Conservation (phyloP, 2,888 invertebrate genomes). For the Leucophenga montana region DNA sequence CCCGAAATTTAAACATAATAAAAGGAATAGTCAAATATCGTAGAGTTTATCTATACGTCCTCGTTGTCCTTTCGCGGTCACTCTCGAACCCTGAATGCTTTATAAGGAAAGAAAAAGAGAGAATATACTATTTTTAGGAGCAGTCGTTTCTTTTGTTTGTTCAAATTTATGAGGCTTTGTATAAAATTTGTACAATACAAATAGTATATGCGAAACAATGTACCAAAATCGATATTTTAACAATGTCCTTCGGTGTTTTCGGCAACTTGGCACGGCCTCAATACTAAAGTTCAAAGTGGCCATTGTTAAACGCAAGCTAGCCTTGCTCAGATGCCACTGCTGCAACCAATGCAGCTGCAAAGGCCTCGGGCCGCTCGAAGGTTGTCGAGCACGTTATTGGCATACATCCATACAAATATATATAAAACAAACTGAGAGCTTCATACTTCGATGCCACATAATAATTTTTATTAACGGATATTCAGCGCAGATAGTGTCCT, state of each 20-base stretch:
- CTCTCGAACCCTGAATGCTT: not conserved
- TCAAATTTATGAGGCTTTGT: constrained; percentile 14
- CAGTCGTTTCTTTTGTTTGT: constrained; percentile 10
- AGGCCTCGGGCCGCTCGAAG: not conserved
- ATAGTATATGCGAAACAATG: not conserved
- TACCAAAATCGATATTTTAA: constrained; percentile 10
- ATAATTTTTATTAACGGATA: constrained; percentile 38
- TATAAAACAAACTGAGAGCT: constrained; percentile 1
- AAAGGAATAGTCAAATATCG: too few relatives aligned
- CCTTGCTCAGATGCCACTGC: not conserved
- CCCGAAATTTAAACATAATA: too few relatives aligned
- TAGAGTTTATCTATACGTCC: too few relatives aligned
- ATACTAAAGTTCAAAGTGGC: constrained; percentile 10
- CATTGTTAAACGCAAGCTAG: not conserved
- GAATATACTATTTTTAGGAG: not conserved
- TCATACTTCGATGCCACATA: constrained; percentile 12
- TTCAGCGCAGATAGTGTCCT: constrained; percentile 53
- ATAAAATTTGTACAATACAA: not conserved
- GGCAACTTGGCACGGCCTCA: constrained; percentile 8
- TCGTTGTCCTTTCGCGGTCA: not conserved
- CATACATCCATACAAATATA: constrained; percentile 6
- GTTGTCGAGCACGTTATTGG: constrained; percentile 1
- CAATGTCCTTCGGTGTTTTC: constrained; percentile 12
- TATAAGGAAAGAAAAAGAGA: not conserved
- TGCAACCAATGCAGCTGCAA: not conserved